Conservation (phyloP, 2,113 vertebrate genomes). For the Bos taurus region DNA sequence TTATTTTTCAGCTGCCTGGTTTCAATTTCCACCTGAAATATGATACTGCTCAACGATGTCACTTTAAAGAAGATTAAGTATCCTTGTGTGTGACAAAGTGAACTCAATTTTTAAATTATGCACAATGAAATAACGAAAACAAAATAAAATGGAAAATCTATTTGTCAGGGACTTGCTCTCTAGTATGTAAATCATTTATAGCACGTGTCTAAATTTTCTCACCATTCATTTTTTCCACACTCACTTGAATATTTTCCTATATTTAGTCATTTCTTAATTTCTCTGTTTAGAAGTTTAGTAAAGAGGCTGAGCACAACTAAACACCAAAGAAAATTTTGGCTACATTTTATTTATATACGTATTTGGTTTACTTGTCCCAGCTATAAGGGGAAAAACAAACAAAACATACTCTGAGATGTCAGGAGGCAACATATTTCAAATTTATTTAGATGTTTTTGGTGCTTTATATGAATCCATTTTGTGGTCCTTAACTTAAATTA, state of each 20-base stretch:
- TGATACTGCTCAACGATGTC: slow-evolving; percentile 23
- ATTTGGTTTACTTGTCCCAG: neutral
- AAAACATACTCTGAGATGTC: neutral
- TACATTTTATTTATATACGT: neutral
- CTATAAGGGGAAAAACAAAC: neutral
- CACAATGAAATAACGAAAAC: slow-evolving; percentile 36
- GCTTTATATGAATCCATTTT: neutral
- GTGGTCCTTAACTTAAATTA: neutral
- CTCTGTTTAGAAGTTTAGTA: neutral
- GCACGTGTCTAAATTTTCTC: neutral
- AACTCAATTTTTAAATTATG: slow-evolving; percentile 53
- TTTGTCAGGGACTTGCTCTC: neutral
- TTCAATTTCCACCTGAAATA: slow-evolving; percentile 46
- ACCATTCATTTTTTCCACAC: neutral
- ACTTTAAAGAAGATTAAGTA: slow-evolving; percentile 56
- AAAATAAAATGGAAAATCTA: slow-evolving; percentile 34
- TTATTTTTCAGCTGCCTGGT: slow-evolving; percentile 59
- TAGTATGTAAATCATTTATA: slow-evolving; percentile 11
- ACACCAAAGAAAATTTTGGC: neutral
- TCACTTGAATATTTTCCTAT: neutral
- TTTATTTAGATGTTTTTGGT: neutral
- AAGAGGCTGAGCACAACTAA: neutral
- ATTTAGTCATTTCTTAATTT: neutral
- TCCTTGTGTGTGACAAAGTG: slow-evolving; percentile 39
- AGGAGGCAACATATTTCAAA: neutral